Percentiles rank a stretch among this genome's conserved stretches.
Evolutionary conservation across 1,140 invertebrate species (phyloP).

Genomic region (Zophobas atratus): DNA sequence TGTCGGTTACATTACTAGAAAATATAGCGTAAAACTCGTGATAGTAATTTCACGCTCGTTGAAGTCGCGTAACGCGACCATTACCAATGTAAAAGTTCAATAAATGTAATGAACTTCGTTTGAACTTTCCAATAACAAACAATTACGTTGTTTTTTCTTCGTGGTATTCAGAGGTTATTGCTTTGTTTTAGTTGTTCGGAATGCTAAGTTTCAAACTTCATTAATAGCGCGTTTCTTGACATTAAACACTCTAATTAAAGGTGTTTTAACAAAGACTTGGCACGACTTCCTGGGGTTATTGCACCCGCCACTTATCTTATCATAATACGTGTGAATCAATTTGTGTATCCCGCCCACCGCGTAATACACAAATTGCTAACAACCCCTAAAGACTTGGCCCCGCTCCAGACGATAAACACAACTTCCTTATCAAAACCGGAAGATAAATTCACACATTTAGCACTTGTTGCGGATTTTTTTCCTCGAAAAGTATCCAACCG

Average conservation of each 20-base stretch:
- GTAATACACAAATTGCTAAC: too few relatives aligned
- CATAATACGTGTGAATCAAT: background rate
- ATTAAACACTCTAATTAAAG: too few relatives aligned
- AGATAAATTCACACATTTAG: background rate
- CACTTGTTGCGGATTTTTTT: constrained; percentile 26
- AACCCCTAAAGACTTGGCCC: background rate
- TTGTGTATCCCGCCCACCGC: background rate
- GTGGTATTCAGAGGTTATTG: background rate
- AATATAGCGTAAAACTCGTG: constrained; percentile 21
- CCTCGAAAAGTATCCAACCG: background rate
- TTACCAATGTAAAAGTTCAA: constrained; percentile 19
- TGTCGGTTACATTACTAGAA: constrained; percentile 14
- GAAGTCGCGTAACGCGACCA: constrained; percentile 1
- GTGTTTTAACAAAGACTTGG: too few relatives aligned
- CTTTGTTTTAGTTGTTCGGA: background rate
- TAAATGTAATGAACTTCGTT: constrained; percentile 22
- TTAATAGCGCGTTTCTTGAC: too few relatives aligned
- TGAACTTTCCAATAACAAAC: constrained; percentile 27
- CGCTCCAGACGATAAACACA: background rate
- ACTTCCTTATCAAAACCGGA: background rate
- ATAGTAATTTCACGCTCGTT: constrained; percentile 13
- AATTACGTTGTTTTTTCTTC: constrained; percentile 9
- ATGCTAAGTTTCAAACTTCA: background rate
- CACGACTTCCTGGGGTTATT: background rate
- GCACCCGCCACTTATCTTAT: background rate